These are phyloP conservation scores for Sciurus niger DNA, from an alignment of 2,113 vertebrate genomes.

Conservation along the genomic window DNA sequence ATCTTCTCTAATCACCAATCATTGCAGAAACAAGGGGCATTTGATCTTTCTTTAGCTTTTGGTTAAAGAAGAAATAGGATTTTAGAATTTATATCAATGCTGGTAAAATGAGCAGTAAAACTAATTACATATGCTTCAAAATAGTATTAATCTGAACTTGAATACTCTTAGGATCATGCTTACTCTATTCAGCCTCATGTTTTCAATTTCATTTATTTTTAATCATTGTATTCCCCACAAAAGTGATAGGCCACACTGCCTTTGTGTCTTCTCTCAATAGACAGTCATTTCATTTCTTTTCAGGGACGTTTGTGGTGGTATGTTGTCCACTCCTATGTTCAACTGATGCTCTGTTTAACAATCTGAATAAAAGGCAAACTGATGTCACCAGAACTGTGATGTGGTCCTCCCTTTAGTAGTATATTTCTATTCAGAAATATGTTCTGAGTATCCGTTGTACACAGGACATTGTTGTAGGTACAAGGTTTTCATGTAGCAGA, in stretches of 20 bases:
- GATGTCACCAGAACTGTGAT: not conserved
- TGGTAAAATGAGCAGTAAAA: not conserved
- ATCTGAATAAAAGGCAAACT: not conserved
- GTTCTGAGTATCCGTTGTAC: not conserved
- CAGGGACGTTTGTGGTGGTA: not conserved
- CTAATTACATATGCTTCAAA: not conserved
- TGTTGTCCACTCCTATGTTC: not conserved
- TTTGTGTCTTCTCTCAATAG: not conserved
- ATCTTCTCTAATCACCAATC: not conserved
- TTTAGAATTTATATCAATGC: not conserved
- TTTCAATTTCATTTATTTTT: not conserved
- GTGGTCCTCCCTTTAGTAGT: not conserved
- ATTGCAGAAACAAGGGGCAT: not conserved
- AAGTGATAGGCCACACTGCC: not conserved
- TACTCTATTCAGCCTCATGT: not conserved
- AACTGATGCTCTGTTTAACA: not conserved
- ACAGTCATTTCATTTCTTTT: not conserved
- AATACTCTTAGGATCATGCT: not conserved
- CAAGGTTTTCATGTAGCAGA: slow-evolving; percentile 42
- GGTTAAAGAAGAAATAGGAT: not conserved
- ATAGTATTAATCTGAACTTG: not conserved
- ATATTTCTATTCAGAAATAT: not conserved
- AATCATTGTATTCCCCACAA: not conserved
- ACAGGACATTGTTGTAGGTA: not conserved
- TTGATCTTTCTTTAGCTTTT: not conserved